Conservation (phyloP, 2,113 vertebrate species). For the Hassar affinis region DNA sequence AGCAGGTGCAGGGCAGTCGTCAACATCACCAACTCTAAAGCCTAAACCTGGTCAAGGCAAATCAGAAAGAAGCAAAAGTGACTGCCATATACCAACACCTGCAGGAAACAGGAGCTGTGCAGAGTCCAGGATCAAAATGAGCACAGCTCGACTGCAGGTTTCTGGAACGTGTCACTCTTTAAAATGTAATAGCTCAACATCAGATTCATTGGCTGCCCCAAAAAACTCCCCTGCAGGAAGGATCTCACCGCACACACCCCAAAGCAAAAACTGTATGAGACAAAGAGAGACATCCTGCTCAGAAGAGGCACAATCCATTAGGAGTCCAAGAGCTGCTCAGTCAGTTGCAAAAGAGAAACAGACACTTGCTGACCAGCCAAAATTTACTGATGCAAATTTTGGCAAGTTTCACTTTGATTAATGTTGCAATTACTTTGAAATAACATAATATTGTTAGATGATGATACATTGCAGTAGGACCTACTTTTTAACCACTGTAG, state of each 20-base stretch:
- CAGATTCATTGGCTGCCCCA: neutral
- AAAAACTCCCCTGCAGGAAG: constrained; percentile 53
- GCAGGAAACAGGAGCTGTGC: neutral
- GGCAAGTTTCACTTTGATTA: constrained; percentile 67
- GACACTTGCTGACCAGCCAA: constrained; percentile 59
- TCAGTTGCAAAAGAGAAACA: constrained; percentile 59
- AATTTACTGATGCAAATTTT: constrained; percentile 43
- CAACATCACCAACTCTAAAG: constrained; percentile 7
- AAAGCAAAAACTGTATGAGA: constrained; percentile 34
- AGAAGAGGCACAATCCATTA: constrained; percentile 38
- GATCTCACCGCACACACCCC: constrained; percentile 31
- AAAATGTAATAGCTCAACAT: constrained; percentile 22
- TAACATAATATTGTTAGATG: neutral
- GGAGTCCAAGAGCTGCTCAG: constrained; percentile 30
- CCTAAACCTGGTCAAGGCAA: constrained; percentile 34
- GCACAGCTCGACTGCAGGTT: constrained; percentile 35
- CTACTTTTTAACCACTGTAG: neutral
- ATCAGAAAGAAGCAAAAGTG: constrained; percentile 27
- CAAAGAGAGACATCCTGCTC: constrained; percentile 28
- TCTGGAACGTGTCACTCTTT: neutral
- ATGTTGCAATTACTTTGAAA: neutral
- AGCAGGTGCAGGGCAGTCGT: constrained; percentile 47
- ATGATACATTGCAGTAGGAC: neutral
- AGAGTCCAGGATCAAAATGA: constrained; percentile 41
- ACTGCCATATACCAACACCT: neutral